Conservation (phyloP, 1,140 invertebrate species). For the Anastatus disparis region DNA sequence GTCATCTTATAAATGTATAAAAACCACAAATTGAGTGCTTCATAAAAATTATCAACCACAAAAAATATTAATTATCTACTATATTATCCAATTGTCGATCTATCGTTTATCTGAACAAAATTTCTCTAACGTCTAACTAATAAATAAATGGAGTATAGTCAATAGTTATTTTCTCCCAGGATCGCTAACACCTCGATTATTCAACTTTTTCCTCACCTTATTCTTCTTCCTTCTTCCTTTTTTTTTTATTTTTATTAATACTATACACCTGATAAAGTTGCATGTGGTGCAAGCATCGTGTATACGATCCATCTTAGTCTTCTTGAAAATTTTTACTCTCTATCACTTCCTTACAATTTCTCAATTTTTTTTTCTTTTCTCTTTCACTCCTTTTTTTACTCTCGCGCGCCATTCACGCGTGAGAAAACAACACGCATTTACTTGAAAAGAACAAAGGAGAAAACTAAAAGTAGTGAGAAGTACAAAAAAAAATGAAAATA, state of each 20-base stretch:
- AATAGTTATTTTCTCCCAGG: neutral
- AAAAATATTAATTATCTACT: too few species aligned
- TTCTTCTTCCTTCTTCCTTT: neutral
- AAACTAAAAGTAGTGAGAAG: too few species aligned
- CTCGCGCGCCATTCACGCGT: neutral
- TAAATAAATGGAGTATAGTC: too few species aligned
- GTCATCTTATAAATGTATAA: too few species aligned
- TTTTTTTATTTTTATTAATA: neutral
- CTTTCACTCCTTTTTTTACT: neutral
- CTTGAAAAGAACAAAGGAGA: neutral
- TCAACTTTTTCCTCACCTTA: neutral
- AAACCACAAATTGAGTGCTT: too few species aligned
- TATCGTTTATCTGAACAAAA: too few species aligned
- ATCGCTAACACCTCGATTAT: neutral
- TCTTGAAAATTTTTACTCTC: neutral
- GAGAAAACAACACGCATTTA: neutral
- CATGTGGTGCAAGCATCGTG: neutral
- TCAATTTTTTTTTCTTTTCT: neutral
- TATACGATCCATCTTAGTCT: conserved; percentile 21
- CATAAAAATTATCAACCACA: too few species aligned
- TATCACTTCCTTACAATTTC: conserved; percentile 1
- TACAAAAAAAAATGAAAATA: neutral
- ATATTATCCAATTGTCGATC: too few species aligned
- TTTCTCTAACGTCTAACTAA: too few species aligned
- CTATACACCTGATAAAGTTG: conserved; percentile 11